Conservation (phyloP, 2,888 invertebrate species). For the Scaptomyza parva region DNA sequence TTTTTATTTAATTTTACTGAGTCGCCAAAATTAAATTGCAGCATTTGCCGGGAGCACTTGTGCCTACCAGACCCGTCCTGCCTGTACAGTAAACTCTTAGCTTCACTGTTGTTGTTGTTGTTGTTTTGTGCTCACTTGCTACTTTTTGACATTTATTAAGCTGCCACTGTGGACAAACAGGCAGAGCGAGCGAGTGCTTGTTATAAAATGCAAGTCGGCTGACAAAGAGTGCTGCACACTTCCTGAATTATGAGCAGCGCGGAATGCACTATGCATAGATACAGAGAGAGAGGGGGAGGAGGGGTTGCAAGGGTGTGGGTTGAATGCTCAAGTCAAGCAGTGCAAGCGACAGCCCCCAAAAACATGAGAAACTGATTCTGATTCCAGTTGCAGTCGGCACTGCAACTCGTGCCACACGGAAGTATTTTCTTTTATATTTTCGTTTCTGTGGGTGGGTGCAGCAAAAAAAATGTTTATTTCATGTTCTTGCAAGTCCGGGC, state of each 20-base stretch:
- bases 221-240: slow-evolving; percentile 68
- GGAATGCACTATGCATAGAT: background rate
- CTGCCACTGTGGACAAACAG: slow-evolving; percentile 40
- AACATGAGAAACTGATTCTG: slow-evolving; percentile 50
- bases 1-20: slow-evolving; percentile 32
- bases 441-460: background rate
- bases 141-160: slow-evolving; percentile 74
- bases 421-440: slow-evolving; percentile 43
- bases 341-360: slow-evolving; percentile 29
- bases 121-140: slow-evolving; percentile 13
- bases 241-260: slow-evolving; percentile 74
- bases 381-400: slow-evolving; percentile 61
- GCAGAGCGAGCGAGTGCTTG: slow-evolving; percentile 38
- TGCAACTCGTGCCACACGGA: slow-evolving; percentile 63
- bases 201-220: slow-evolving; percentile 69
- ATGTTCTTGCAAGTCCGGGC: slow-evolving; percentile 70
- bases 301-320: background rate
- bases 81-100: slow-evolving; percentile 26
- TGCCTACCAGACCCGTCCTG: slow-evolving; percentile 3
- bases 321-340: slow-evolving; percentile 42
- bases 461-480: slow-evolving; percentile 74
- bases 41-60: slow-evolving; percentile 14
- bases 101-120: too few species aligned
- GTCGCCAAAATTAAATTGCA: slow-evolving; percentile 30
- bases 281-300: background rate